A percentile compares a stretch with the other conserved stretches of the same genome.
Evolutionary conservation across 2,888 invertebrate species (phyloP).

Genomic region (Ptilodon capucinus): DNA sequence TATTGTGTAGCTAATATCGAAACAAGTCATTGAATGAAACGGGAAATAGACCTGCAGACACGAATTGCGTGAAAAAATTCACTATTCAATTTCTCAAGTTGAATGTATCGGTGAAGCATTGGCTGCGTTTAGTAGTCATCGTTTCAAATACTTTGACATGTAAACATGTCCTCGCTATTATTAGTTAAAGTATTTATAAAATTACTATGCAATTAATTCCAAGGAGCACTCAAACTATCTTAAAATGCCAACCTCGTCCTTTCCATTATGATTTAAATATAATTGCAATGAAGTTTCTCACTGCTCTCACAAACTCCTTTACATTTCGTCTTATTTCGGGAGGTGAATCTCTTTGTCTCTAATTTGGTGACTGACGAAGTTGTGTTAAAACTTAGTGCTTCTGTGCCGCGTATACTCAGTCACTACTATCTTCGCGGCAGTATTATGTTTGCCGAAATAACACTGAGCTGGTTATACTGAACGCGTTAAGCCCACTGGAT

Average conservation of each 20-base stretch:
- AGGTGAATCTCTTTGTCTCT: conserved; percentile 19
- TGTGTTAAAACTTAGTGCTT: conserved; percentile 12
- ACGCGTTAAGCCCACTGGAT: no score
- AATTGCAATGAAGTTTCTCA: conserved; percentile 9
- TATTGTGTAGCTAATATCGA: conserved; percentile 5
- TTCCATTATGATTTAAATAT: conserved; percentile 19
- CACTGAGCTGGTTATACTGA: conserved; percentile 6
- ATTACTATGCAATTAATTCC: not conserved
- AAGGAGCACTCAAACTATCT: conserved; percentile 14
- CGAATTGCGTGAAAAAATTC: conserved; percentile 1
- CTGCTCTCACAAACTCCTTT: conserved; percentile 12
- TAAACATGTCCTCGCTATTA: not conserved
- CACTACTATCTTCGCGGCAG: conserved; percentile 1
- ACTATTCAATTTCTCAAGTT: not conserved
- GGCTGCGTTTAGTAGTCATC: not conserved
- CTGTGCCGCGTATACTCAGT: conserved; percentile 6
- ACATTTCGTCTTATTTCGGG: conserved; percentile 21
- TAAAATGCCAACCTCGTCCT: conserved; percentile 20
- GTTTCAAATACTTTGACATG: not conserved
- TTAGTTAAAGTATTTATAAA: not conserved
- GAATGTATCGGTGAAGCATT: not conserved
- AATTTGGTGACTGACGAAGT: conserved; percentile 15
- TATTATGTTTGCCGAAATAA: conserved; percentile 18
- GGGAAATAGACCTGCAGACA: conserved; percentile 4
- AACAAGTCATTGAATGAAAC: conserved; percentile 3